Base-by-base conservation (phyloP, 2,113 vertebrate species). In the Sylvia atricapilla region DNA sequence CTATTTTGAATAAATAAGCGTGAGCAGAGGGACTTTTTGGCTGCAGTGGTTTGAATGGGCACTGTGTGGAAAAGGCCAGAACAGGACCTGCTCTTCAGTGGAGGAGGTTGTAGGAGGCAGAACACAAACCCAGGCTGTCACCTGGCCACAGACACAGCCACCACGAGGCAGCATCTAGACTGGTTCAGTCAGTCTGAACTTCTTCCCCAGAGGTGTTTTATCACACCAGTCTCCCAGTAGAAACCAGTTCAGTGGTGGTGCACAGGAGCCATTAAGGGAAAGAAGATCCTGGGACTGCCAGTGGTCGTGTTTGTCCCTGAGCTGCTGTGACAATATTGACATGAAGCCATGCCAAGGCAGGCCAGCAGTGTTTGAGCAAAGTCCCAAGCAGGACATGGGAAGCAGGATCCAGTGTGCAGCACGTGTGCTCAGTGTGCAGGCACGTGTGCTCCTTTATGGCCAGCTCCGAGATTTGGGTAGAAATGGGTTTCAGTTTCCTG, bases 281-380 rank as follows among this genome's bases (percentile, higher is more conserved):
- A 53, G 21, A 84, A 50, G 49, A 76, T 53, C 62, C 74, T 64
- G 79, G 55, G 47, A 1, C 37, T 77, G 79, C 49, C 53, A 30
- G 75, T 35, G 81, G 33, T 70, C 1, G 0, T 43, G 59, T 85
- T 86, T 89, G 83, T 89, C 52, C 60, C 79, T 43, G 85, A 78
- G 93, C 92, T 84, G 90, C 83, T 94, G 1, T 87, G 90, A 20
- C 94, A 96, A 89, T 96, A 94, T 90, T 96, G 95, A 97, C 90
- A 52, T 22, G 85, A 82, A 75, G 60, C 63, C 30, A 2, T 60
- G 90, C 94, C 93, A 93, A 19, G 64, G 4, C 60, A 77, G 41
- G n/a, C 7, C 44, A 64, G 77, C n/a, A 6, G 15, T 44, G 17
- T 44, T 47, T 27, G 89, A 96, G 90, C 94, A 84, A 84, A 93